Evolutionary conservation across 2,888 invertebrate species (phyloP), one percentile per base, ranked within the genome.

Genomic region (Protophormia terraenovae): DNA sequence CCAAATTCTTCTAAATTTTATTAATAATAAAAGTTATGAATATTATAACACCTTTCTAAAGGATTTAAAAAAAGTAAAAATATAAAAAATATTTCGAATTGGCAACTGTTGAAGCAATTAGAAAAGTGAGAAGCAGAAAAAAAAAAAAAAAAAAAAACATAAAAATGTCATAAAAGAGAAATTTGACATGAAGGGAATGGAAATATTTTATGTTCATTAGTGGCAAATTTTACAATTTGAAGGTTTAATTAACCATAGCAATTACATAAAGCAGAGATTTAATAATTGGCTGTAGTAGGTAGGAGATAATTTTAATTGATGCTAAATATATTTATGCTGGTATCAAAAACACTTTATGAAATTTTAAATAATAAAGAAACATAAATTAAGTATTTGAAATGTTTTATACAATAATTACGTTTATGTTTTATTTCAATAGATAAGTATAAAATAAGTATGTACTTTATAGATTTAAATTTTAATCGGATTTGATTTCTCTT

Each of bases 11-110:
- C 32, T 53, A 38, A 53, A 72, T 55, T 72, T 72, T 73, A 58
- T 38, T 53, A 55, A 58, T 55, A 67, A 58, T 22, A 66, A 77
- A 64, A 66, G 47, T 66, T 66, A 27, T 66, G 62, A 77, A 45
- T 77, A 67, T 77, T 77, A 67, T 67, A 32, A 77, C 67, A 69
- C 58, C 77, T 32, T 58, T 32, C 12, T 12, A 66, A 45, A 32
- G 16, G 22, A n/a, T 3, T 32, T 8, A 53, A 14, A 62, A 60
- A 22, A 5, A 22, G n/a, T n/a, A 27, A 1, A 19, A 12, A 41
- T 7, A n/a, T 0, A 29, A n/a, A 27, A 38, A 38, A 38, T 35
- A 53, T 32, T 32, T 67, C 7, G 16, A 24, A 29, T 24, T 38
- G 24, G 16, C 19, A 66, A 29, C 53, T 53, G 53, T 66, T 66